phyloP scores from a whole-genome alignment of 2,113 vertebrate genomes.

The Cyrtonyx montezumae region DNA sequence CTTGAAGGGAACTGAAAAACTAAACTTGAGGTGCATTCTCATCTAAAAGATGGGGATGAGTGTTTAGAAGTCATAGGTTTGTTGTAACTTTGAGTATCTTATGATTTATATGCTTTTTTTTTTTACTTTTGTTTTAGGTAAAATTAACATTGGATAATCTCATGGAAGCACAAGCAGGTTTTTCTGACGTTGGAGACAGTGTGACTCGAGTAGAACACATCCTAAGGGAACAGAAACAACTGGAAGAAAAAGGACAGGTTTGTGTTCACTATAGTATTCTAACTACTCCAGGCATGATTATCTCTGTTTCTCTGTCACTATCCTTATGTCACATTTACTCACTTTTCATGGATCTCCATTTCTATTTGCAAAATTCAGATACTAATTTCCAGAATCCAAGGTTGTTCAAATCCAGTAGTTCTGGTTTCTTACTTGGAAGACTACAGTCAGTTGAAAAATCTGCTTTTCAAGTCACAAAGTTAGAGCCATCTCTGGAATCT shows the following conservation, averaged over 20 bases:
- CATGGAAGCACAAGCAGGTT: slow-evolving; percentile 79
- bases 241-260: slow-evolving; percentile 91
- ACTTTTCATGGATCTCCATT: neutral
- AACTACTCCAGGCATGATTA: neutral
- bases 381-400: neutral
- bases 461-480: neutral
- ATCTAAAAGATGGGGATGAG: neutral
- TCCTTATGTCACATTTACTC: neutral
- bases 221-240: slow-evolving; percentile 83
- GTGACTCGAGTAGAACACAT: slow-evolving; percentile 84
- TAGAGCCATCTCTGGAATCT: neutral
- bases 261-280: neutral
- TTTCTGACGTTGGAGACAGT: slow-evolving; percentile 84
- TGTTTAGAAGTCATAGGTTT: neutral
- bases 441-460: neutral
- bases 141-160: slow-evolving; percentile 86
- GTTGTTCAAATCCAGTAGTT: neutral
- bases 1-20: neutral
- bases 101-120: neutral
- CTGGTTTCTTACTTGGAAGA: neutral
- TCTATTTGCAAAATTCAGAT: neutral
- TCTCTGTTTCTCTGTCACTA: neutral
- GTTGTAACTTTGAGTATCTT: neutral
- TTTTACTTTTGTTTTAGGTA: slow-evolving; percentile 73
- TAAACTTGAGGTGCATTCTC: neutral